Evolutionary conservation across 2,797 vertebrate species (phyloP).

Genomic region (Astyanax mexicanus): DNA sequence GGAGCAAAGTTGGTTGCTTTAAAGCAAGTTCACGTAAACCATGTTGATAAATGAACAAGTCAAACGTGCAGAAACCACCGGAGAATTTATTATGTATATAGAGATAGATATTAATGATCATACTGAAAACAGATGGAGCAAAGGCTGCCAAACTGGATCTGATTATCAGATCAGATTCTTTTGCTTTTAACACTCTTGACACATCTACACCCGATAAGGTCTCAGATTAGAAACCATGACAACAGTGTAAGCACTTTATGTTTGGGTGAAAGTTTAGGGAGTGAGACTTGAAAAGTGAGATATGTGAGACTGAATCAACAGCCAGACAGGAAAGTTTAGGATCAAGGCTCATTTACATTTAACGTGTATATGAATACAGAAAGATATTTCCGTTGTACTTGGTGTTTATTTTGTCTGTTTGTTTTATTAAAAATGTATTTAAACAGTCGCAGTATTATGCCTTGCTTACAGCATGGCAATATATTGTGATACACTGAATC

Average conservation of each 20-base stretch:
- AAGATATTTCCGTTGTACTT: no score
- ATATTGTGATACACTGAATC: no score
- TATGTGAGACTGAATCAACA: background rate
- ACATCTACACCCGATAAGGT: slow-evolving; percentile 18
- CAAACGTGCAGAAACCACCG: background rate
- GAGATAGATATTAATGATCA: slow-evolving; percentile 12
- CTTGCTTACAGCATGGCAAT: no score
- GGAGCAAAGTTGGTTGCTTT: background rate
- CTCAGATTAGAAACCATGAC: slow-evolving; percentile 30
- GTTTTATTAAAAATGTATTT: no score
- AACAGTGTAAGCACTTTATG: slow-evolving; percentile 11
- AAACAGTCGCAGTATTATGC: no score
- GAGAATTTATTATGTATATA: background rate
- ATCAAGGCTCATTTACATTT: no score
- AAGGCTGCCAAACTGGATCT: slow-evolving; percentile 6
- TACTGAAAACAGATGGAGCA: slow-evolving; percentile 22
- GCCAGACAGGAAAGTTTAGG: background rate
- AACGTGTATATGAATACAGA: no score
- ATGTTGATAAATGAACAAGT: background rate
- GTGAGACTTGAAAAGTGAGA: background rate
- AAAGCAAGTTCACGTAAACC: background rate
- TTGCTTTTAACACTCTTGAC: background rate
- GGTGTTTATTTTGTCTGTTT: no score
- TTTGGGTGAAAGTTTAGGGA: background rate
- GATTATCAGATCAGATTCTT: background rate